Base-by-base conservation (phyloP, 2,888 invertebrate genomes). In the Volucella inanis region DNA sequence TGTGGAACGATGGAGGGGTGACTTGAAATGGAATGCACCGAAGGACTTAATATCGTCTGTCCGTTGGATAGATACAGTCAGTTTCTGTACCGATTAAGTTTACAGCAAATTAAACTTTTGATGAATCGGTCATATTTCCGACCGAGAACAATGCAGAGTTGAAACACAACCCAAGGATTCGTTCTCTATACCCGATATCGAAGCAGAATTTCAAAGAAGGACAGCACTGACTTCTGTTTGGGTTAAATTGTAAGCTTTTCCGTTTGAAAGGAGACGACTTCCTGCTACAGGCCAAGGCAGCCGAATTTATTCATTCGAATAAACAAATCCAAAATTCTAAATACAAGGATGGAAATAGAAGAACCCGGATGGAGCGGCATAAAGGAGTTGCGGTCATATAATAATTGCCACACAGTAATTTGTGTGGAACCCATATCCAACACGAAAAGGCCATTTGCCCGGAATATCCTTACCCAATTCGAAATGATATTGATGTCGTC, bases 401-500 rank as follows among this genome's bases (percentile, higher is more conserved):
- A 85, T 85, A 85, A 85, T 85, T 85, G 85, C 85, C 81, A 81
- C 31, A 31, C 76, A 81, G 85, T 84, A 84, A 84, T 84, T 84
- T 84, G 70, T 84, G 80, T 84, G 80, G 71, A 84, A 71, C 65
- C 84, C 75, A 75, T 85, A 68, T 68, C 64, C 71, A 72, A 47
- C 70, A 64, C 62, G 80, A 76, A 76, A 76, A 67, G 76, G 76
- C 50, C 68, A 77, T 77, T 80, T 68, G 71, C 68, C 75, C 59
- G 72, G 76, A 76, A 80, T 76, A 72, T 85, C 81, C 85, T 71
- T 74, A 65, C 79, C 84, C 84, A 84, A 84, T 84, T 84, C 75
- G 80, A 84, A 80, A 84, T 80, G 84, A 79, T 84, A 84, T 84
- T 80, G 84, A 84, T 84, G 84, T 76, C 75, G 55, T 54, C 57